Evolutionary conservation across 2,113 vertebrate species (phyloP).

Genomic region (Panthera leo): DNA sequence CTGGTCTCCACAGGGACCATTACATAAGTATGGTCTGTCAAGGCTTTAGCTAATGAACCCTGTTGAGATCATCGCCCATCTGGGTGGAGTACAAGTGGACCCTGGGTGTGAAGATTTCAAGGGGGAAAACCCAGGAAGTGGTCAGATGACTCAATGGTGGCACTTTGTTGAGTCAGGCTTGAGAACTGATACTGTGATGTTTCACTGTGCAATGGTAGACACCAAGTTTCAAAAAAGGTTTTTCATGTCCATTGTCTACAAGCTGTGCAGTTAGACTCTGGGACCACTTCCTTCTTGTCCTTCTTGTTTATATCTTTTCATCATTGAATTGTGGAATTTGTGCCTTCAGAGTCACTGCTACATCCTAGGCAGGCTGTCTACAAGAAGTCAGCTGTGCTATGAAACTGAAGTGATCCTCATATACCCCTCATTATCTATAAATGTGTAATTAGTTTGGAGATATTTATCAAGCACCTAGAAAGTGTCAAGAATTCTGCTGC

Average conservation of each 20-base stretch:
- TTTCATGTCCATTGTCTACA: background rate
- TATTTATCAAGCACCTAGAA: background rate
- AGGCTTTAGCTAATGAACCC: background rate
- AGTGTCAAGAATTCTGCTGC: background rate
- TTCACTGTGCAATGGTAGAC: background rate
- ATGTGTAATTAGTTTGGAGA: background rate
- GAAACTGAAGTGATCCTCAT: background rate
- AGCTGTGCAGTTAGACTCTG: background rate
- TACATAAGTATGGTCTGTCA: slow-evolving; percentile 37
- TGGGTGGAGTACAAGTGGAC: slow-evolving; percentile 64
- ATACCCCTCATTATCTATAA: background rate
- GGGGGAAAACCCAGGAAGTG: slow-evolving; percentile 76
- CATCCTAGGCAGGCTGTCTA: background rate
- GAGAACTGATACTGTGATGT: slow-evolving; percentile 11
- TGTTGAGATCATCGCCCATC: slow-evolving; percentile 65
- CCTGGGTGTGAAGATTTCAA: slow-evolving; percentile 72
- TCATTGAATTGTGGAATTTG: background rate
- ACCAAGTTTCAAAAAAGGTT: background rate
- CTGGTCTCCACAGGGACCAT: slow-evolving; percentile 55
- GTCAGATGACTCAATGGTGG: slow-evolving; percentile 73
- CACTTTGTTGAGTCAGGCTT: slow-evolving; percentile 69
- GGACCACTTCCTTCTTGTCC: background rate
- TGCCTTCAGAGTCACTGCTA: background rate
- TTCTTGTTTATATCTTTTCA: background rate
- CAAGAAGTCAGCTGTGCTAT: background rate